Base-by-base conservation (phyloP, 1,140 invertebrate species). In the Dendrolimus kikuchii region DNA sequence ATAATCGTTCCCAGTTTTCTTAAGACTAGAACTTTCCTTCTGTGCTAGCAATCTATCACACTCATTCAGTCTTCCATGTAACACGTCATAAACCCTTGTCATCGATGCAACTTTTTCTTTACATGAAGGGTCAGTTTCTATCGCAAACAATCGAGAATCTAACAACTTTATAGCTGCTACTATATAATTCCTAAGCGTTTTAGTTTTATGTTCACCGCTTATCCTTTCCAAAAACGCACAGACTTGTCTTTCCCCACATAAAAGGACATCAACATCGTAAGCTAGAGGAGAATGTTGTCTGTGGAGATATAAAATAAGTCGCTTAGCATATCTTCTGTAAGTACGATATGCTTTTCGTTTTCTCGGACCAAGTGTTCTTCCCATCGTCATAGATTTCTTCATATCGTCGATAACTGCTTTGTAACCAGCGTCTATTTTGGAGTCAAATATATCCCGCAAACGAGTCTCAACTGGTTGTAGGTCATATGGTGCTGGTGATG, bases 361-460 rank as follows among this genome's bases (percentile, higher is more conserved):
- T 51, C 83, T 71, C 3, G 85, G 64, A 43, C 85, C 82, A 0
- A 88, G 66, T 5, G 81, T 86, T 49, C 85, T 74, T 6, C 87
- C 87, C 78, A 86, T 86, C 0, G 76, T 84, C 87, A 88, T 88
- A 4, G 81, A 85, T 68, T 88, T 88, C 61, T 88, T 88, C 87
- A 88, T 88, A 43, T 88, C 86, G 62, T 88, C 86, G 38, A 88
- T 88, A 3, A 88, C 81, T 8, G 85, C 85, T 77, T 88, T 88
- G 56, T 88, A 88, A 42, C 78, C 74, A 5, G 72, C 80, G 51
- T 83, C 80, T 38, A 80, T 70, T 77, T 86, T 86, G 0, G 80
- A 77, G 58, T 86, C 81, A 50, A 84, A 86, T 38, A 86, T 86
- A 51, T 86, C 80, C 38, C 64, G 72, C 5, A 85, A 52, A 4